Base-by-base conservation (phyloP, 2,113 vertebrate genomes). In the Corydoras maculifer region DNA sequence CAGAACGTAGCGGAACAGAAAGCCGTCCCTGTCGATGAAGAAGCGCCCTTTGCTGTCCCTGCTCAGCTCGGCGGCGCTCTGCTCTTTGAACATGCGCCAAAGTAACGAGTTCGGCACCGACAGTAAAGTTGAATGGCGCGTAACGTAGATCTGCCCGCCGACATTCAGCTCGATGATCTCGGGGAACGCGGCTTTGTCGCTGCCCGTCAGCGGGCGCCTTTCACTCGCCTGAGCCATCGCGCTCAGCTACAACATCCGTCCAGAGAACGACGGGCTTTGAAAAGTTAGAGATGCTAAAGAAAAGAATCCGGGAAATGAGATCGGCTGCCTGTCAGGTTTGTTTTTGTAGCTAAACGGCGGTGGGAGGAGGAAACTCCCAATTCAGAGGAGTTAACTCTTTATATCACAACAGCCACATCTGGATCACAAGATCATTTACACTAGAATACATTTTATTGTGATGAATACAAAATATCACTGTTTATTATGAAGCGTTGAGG, bases 121-220 rank as follows among this genome's bases (percentile, higher is more conserved):
- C 3, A 90, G 90, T 73, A 98, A 90, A 32, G 95, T 98, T 35
- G 93, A 90, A 15, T 92, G 91, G 4, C 94, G 91, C 78, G 95
- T 98, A 85, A 96, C 92, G 73, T 96, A 98, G 77, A 97, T 93
- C 90, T 97, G 95, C 0, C 95, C 96, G 0, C 95, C 96, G 65
- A 98, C 94, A 83, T 97, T 98, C 69, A 98, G 88, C 87, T 98
- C 96, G 83, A 98, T 91, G 53, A 98, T 92, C 49, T 96, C 94
- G 1, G 93, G 88, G 80, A 94, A 94, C 62, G 84, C 79, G 60
- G 83, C 68, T 31, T 58, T 77, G 4, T 72, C 69, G 9, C 65
- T 62, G 5, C 72, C 77, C 10, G 57, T 50, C 49, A 50, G 49
- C 49, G 7, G 7, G 25, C 62, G 8, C 50, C 55, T 58, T 7